Evolutionary conservation across 2,113 vertebrate genomes (phyloP).

Genomic region (Cromileptes altivelis): DNA sequence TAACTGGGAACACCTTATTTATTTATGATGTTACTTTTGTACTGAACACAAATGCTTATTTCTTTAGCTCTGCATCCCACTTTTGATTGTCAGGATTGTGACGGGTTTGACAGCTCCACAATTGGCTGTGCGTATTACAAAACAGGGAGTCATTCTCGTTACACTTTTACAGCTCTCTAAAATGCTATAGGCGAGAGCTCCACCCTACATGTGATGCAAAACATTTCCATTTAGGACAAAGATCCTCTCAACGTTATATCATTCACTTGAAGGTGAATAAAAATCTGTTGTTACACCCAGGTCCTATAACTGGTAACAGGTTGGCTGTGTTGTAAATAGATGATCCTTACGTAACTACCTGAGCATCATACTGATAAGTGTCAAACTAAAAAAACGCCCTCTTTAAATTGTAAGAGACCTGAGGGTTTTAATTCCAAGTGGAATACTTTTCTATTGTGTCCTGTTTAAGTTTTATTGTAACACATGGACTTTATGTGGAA

Average conservation of each 20-base stretch:
- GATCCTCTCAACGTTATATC: neutral
- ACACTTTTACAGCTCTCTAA: conserved; percentile 5
- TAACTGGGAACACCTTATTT: neutral
- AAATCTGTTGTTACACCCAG: neutral
- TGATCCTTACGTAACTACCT: neutral
- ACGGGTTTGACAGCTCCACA: neutral
- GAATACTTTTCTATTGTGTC: neutral
- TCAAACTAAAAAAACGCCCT: neutral
- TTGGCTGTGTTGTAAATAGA: neutral
- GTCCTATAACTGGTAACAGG: neutral
- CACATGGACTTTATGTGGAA: neutral
- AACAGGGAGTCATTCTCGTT: conserved; percentile 2
- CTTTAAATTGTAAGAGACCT: neutral
- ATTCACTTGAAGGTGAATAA: neutral
- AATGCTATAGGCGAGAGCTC: neutral
- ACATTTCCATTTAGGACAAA: conserved; percentile 1
- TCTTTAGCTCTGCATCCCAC: neutral
- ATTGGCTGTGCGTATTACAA: neutral
- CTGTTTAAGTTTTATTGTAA: neutral
- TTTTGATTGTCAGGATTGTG: neutral
- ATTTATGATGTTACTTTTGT: neutral
- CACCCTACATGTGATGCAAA: neutral
- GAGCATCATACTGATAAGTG: neutral
- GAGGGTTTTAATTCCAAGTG: neutral
- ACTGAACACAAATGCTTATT: neutral